Evolutionary conservation across 2,113 vertebrate species (phyloP).

Genomic region (Cheirogaleus medius): DNA sequence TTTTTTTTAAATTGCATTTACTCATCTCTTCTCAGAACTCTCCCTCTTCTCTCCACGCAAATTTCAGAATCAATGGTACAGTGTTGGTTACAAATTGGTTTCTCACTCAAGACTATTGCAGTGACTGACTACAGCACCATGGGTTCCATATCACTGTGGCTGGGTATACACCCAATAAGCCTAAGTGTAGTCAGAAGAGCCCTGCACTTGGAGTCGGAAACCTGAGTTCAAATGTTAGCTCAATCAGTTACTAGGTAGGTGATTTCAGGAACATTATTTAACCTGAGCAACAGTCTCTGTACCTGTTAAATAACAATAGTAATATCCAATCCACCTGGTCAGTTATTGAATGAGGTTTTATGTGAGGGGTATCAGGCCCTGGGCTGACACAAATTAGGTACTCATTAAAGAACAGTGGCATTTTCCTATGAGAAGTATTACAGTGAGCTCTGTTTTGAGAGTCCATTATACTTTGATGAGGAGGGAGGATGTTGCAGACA

Average conservation of each 20-base stretch:
- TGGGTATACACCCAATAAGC: background rate
- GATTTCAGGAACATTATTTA: background rate
- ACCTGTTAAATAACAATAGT: background rate
- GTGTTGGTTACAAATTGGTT: background rate
- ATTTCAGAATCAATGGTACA: background rate
- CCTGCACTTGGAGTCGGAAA: background rate
- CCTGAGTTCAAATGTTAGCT: background rate
- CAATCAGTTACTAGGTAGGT: background rate
- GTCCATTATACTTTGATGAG: background rate
- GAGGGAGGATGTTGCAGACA: background rate
- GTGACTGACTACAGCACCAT: background rate
- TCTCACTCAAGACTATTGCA: background rate
- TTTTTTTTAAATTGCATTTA: background rate
- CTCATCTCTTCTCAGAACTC: background rate
- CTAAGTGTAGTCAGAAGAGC: background rate
- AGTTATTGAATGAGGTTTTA: background rate
- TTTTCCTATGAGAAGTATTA: constrained; percentile 1
- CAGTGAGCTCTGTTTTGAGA: background rate
- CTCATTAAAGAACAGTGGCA: background rate
- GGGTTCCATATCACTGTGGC: background rate
- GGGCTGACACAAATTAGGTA: background rate
- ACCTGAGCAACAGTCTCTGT: background rate
- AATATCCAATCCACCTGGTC: background rate
- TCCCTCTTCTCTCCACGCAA: background rate
- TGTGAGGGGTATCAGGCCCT: background rate